phyloP scores from a whole-genome alignment of 2,113 vertebrate genomes.

The Xyrauchen texanus region DNA sequence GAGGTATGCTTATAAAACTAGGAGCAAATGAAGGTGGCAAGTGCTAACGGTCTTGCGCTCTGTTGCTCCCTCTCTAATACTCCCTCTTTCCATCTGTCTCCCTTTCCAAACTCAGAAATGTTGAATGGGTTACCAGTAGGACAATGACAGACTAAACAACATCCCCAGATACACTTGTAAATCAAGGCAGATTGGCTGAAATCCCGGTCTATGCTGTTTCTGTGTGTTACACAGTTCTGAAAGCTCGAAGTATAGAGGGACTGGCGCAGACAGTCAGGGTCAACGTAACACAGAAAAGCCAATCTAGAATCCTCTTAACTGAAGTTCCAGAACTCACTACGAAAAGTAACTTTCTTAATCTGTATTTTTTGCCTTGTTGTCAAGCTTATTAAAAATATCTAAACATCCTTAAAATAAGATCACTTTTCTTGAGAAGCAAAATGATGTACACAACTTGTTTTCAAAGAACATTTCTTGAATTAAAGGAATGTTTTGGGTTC shows the following conservation, averaged over 20 bases:
- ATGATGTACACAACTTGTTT: no score
- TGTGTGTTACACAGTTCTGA: neutral
- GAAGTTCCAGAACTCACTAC: no score
- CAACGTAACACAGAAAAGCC: neutral
- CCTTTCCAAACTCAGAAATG: constrained; percentile 50
- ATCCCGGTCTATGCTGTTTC: constrained; percentile 36
- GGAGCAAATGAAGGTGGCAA: constrained; percentile 55
- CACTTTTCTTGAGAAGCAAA: no score
- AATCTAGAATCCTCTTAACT: neutral
- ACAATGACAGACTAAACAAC: constrained; percentile 55
- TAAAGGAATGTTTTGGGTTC: no score
- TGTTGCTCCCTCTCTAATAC: constrained; percentile 23
- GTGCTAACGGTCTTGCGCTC: neutral
- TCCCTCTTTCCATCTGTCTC: constrained; percentile 24
- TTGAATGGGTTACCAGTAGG: constrained; percentile 61
- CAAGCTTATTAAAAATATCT: no score
- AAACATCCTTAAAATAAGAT: no score
- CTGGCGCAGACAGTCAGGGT: no score
- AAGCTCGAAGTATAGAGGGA: neutral
- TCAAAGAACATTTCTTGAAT: no score
- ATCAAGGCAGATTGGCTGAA: constrained; percentile 42
- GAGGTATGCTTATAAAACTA: constrained; percentile 77
- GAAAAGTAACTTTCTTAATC: no score
- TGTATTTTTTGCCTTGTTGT: no score
- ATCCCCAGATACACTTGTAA: constrained; percentile 60